Conservation (phyloP, 1,140 invertebrate species). For the Augochlora pura region DNA sequence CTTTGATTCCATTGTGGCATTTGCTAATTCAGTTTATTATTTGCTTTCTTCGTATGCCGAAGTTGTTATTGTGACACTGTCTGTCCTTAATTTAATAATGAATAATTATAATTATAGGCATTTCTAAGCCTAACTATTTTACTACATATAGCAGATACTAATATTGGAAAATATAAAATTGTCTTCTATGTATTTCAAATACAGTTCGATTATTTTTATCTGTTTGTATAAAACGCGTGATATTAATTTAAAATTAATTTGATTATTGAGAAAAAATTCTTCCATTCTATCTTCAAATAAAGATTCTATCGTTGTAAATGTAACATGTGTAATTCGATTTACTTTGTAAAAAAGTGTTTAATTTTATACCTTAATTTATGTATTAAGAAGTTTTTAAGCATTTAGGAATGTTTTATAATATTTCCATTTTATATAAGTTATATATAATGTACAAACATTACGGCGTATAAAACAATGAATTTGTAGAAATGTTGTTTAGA, state of each 20-base stretch:
- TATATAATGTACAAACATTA: slow-evolving; percentile 32
- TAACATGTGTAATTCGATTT: not conserved
- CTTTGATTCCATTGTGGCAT: slow-evolving; percentile 11
- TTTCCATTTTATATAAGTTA: slow-evolving; percentile 37
- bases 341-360: not conserved
- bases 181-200: slow-evolving; percentile 25
- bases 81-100: not conserved
- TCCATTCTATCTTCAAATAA: no score
- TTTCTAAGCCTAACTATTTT: slow-evolving; percentile 28
- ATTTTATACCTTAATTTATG: slow-evolving; percentile 22
- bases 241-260: not conserved
- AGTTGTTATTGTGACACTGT: not conserved
- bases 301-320: not conserved
- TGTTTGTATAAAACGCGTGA: not conserved
- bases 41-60: slow-evolving; percentile 6
- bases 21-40: slow-evolving; percentile 1
- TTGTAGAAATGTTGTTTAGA: slow-evolving; percentile 54
- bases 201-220: not conserved
- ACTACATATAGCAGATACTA: not conserved
- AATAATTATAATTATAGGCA: slow-evolving; percentile 7
- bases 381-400: slow-evolving; percentile 16
- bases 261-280: slow-evolving; percentile 12
- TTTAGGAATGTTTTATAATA: slow-evolving; percentile 24
- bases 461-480: slow-evolving; percentile 33
- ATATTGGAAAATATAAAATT: not conserved